Conservation (phyloP, 2,113 vertebrate genomes). For the Eulacestoma nigropectus region DNA sequence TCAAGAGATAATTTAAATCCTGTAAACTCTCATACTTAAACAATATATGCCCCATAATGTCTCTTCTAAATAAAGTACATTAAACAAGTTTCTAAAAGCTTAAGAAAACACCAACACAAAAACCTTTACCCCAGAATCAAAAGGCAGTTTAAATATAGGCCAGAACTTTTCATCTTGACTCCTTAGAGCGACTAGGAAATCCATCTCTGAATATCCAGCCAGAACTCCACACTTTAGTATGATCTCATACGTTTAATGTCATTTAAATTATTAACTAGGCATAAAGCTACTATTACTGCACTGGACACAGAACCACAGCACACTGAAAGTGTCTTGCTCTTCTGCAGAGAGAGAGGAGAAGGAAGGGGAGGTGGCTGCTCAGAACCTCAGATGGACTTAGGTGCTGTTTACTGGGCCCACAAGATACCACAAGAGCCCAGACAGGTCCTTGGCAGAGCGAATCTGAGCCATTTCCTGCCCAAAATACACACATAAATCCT, state of each 20-base stretch:
- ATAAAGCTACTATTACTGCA: neutral
- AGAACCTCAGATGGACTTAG: neutral
- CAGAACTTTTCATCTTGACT: neutral
- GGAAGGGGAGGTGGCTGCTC: neutral
- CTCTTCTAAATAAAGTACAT: neutral
- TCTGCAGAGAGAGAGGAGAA: neutral
- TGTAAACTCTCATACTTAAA: neutral
- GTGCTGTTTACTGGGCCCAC: neutral
- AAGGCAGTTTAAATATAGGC: neutral
- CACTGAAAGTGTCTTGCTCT: neutral
- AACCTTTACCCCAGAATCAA: neutral
- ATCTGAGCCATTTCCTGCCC: neutral
- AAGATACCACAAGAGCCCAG: neutral
- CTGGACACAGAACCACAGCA: neutral
- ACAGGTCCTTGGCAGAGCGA: neutral
- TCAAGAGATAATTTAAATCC: neutral
- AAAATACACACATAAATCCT: neutral
- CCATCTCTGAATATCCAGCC: neutral
- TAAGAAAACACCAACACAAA: neutral
- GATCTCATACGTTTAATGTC: neutral
- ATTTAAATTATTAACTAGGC: neutral
- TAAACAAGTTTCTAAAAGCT: neutral
- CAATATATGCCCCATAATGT: fast-evolving
- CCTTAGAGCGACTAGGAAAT: neutral
- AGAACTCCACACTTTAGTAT: neutral